Evolutionary conservation across 2,888 invertebrate species (phyloP).

Genomic region (Rutpela maculata): DNA sequence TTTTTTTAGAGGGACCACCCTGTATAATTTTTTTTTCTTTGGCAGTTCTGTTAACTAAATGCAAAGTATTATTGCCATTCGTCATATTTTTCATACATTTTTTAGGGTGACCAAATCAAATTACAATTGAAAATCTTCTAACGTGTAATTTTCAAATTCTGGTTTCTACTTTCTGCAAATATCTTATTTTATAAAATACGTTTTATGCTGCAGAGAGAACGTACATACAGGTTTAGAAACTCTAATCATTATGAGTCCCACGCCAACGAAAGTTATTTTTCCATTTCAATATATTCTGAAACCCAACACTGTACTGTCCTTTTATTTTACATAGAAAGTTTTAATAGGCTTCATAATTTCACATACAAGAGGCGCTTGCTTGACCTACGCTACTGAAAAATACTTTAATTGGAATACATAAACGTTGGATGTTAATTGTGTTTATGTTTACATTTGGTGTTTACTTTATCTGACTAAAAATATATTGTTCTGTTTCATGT

Average conservation of each 20-base stretch:
- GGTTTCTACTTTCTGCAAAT: too few species aligned
- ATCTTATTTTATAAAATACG: too few species aligned
- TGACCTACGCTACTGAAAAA: background rate
- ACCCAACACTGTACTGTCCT: background rate
- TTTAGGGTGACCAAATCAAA: too few species aligned
- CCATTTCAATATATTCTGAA: background rate
- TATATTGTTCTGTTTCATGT: background rate
- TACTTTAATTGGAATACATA: background rate
- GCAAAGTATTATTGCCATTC: too few species aligned
- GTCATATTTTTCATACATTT: too few species aligned
- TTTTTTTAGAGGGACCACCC: too few species aligned
- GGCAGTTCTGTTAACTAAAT: too few species aligned
- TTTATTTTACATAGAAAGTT: background rate
- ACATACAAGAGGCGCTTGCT: background rate
- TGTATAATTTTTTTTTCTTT: too few species aligned
- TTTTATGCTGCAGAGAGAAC: too few species aligned
- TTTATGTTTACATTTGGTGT: slow-evolving; percentile 4
- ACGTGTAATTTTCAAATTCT: too few species aligned
- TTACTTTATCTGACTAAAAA: background rate
- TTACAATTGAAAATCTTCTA: too few species aligned
- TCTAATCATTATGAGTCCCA: background rate
- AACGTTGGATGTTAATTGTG: slow-evolving; percentile 13
- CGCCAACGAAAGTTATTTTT: background rate
- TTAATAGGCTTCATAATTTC: background rate
- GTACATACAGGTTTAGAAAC: too few species aligned